Conservation (phyloP, 2,797 vertebrate genomes). For the Valencia hispanica region DNA sequence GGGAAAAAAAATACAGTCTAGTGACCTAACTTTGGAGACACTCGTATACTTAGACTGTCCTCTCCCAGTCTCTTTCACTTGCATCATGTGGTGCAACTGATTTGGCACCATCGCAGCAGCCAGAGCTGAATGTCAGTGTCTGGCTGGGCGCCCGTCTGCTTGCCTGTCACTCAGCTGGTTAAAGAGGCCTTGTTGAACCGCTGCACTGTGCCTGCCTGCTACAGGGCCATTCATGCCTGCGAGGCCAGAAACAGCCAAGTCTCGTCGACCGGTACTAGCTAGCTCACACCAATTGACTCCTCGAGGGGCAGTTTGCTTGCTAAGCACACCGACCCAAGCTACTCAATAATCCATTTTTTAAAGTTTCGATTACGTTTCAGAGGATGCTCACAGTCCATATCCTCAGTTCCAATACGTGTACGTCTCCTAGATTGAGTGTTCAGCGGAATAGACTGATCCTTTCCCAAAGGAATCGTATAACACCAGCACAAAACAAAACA, state of each 20-base stretch:
- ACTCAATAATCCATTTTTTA: conserved; percentile 41
- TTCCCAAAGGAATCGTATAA: conserved; percentile 57
- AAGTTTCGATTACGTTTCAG: conserved; percentile 44
- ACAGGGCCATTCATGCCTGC: conserved; percentile 68
- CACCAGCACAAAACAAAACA: conserved; percentile 55
- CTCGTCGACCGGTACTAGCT: conserved; percentile 55
- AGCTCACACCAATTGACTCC: conserved; percentile 59
- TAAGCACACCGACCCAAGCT: conserved; percentile 30
- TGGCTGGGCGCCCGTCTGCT: conserved; percentile 66
- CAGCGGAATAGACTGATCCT: conserved; percentile 57
- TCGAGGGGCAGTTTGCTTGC: conserved; percentile 60
- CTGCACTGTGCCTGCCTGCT: conserved; percentile 67
- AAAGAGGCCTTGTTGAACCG: conserved; percentile 74
- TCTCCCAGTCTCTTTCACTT: conserved; percentile 37
- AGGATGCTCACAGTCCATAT: conserved; percentile 20
- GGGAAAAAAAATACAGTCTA: conserved; percentile 20
- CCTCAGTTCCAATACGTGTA: neutral
- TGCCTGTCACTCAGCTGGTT: conserved; percentile 72
- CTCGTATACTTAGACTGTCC: conserved; percentile 32
- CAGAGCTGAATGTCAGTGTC: conserved; percentile 66
- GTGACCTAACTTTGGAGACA: conserved; percentile 41
- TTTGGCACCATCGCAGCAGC: conserved; percentile 65
- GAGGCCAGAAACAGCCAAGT: conserved; percentile 62
- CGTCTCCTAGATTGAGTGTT: conserved; percentile 12
- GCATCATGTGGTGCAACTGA: conserved; percentile 57